phyloP scores from a whole-genome alignment of 2,888 invertebrate genomes.

The Eudemis profundana region DNA sequence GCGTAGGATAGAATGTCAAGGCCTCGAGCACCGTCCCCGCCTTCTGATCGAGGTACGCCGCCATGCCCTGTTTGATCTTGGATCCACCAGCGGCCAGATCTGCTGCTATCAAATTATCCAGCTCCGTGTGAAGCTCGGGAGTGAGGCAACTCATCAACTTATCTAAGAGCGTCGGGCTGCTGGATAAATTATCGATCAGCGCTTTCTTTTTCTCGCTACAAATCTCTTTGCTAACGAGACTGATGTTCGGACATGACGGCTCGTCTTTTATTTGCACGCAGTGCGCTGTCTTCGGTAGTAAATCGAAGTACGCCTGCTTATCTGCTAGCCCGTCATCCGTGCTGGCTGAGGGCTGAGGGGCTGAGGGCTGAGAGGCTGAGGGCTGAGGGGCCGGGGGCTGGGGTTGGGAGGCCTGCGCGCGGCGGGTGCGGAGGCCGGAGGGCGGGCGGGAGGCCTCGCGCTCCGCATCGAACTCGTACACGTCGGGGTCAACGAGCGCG shows the following conservation, averaged over 20 bases:
- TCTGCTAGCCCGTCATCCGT: too few relatives aligned
- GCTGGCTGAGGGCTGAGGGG: too few relatives aligned
- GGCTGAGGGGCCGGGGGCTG: not conserved
- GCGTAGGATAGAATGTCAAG: conserved; percentile 92
- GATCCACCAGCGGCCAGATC: not conserved
- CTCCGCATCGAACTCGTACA: conserved; percentile 22
- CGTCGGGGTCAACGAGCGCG: not conserved
- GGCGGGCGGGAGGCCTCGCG: conserved; percentile 9
- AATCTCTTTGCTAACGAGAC: not conserved
- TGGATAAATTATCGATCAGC: not conserved
- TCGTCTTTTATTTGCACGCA: too few relatives aligned
- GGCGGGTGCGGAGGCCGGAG: conserved; percentile 6
- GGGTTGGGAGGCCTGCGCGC: not conserved
- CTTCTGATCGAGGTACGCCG: conserved; percentile 51
- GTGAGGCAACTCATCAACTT: conserved; percentile 7
- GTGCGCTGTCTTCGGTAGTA: too few relatives aligned
- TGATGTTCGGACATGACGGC: not conserved
- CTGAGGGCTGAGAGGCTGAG: not conserved
- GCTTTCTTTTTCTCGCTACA: not conserved
- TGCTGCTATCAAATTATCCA: not conserved
- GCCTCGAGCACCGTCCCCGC: conserved; percentile 88
- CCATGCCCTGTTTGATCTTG: not conserved
- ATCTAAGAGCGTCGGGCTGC: not conserved
- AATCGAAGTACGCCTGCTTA: too few relatives aligned
- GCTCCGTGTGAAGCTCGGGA: not conserved